Percentiles rank a stretch among this genome's conserved stretches.
These are phyloP conservation scores for Galeruca laticollis DNA, from an alignment of 2,888 invertebrate species.

Conservation along the genomic window DNA sequence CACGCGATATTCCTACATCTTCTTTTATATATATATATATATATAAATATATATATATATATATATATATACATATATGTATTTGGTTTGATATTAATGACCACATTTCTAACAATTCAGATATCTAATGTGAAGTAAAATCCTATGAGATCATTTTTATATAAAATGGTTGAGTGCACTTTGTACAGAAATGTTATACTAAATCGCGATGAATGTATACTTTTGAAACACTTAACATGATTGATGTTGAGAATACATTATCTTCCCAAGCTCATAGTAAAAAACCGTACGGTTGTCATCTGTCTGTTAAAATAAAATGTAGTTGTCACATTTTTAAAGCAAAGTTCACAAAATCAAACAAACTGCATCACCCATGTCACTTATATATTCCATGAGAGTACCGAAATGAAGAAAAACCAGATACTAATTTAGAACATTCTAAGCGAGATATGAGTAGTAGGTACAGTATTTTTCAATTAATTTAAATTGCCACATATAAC, in stretches of 20 bases:
- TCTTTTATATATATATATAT: neutral
- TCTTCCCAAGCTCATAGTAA: conserved; percentile 39
- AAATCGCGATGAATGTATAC: conserved; percentile 43
- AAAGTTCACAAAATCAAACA: conserved; percentile 37
- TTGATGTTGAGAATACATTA: conserved; percentile 46
- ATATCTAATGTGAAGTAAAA: conserved; percentile 34
- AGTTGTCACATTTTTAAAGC: conserved; percentile 47
- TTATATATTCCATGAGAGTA: conserved; percentile 30
- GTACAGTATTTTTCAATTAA: conserved; percentile 27
- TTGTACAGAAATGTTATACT: conserved; percentile 35
- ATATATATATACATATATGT: no score
- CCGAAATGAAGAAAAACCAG: conserved; percentile 29
- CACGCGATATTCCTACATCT: no score
- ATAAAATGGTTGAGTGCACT: conserved; percentile 41
- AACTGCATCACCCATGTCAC: conserved; percentile 29
- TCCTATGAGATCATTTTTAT: conserved; percentile 37
- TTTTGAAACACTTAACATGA: conserved; percentile 45
- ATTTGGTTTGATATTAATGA: conserved; percentile 13
- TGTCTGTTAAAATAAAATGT: conserved; percentile 48
- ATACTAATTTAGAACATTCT: conserved; percentile 36
- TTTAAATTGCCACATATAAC: conserved; percentile 20
- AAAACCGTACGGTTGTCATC: conserved; percentile 43
- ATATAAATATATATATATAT: neutral
- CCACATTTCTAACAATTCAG: conserved; percentile 13
- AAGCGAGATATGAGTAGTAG: conserved; percentile 15